A percentile compares a stretch with the other conserved stretches of the same genome.
phyloP scores from a whole-genome alignment of 2,113 vertebrate genomes.

The Nerophis lumbriciformis region DNA sequence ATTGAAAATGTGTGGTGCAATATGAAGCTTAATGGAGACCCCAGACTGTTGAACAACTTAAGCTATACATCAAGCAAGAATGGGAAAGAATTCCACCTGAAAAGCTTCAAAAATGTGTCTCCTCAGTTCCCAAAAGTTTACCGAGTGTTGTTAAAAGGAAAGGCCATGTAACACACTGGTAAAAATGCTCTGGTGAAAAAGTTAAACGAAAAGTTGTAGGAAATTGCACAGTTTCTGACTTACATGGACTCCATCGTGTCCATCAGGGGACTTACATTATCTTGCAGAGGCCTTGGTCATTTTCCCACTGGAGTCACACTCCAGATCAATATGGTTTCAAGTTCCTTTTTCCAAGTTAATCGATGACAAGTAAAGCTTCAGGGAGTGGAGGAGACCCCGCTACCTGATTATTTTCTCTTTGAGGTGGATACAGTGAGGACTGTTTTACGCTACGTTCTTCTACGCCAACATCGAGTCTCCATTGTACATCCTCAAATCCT shows the following conservation, averaged over 20 bases:
- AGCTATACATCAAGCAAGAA: too few relatives aligned
- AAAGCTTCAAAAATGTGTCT: too few relatives aligned
- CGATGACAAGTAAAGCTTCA: slow-evolving; percentile 19
- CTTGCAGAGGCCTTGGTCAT: slow-evolving; percentile 30
- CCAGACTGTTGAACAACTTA: too few relatives aligned
- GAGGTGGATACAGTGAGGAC: slow-evolving; percentile 32
- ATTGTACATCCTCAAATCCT: not conserved
- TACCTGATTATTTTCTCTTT: slow-evolving; percentile 44
- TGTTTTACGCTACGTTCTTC: slow-evolving; percentile 31
- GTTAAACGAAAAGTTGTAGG: not conserved
- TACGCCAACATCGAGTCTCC: not conserved
- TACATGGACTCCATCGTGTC: not conserved
- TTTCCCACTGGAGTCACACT: slow-evolving; percentile 30
- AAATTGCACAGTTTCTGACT: slow-evolving; percentile 11
- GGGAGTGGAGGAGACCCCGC: slow-evolving; percentile 30
- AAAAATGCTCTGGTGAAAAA: too few relatives aligned
- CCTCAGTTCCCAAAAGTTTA: too few relatives aligned
- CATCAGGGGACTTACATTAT: slow-evolving; percentile 3
- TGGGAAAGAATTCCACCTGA: too few relatives aligned
- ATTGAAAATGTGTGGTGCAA: too few relatives aligned
- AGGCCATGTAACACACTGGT: too few relatives aligned
- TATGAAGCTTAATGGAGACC: too few relatives aligned
- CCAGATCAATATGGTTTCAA: slow-evolving; percentile 43
- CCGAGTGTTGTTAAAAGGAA: too few relatives aligned
- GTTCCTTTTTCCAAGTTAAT: slow-evolving; percentile 40